phyloP scores from a whole-genome alignment of 1,140 invertebrate genomes.

The Drosophila parvula region DNA sequence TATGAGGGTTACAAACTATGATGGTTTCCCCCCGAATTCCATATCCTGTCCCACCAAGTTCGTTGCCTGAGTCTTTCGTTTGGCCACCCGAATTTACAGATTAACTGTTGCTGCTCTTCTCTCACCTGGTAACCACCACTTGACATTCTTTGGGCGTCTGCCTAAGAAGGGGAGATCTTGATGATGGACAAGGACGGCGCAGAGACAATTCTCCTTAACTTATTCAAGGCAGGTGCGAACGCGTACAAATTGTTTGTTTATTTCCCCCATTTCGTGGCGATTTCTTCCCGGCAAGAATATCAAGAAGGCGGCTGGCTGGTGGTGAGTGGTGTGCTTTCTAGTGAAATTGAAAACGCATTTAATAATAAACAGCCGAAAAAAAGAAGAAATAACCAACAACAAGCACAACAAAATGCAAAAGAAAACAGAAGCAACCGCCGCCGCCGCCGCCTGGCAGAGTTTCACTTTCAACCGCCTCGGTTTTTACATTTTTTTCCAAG shows the following conservation, averaged over 20 bases:
- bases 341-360: slow-evolving; percentile 80
- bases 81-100: not conserved
- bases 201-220: not conserved
- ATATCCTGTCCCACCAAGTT: slow-evolving; percentile 33
- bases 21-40: too few species aligned
- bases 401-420: slow-evolving; percentile 12
- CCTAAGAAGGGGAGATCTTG: not conserved
- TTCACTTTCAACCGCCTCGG: slow-evolving; percentile 66
- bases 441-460: slow-evolving; percentile 44
- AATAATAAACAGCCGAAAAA: slow-evolving; percentile 46
- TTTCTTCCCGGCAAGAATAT: slow-evolving; percentile 70
- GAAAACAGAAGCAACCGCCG: slow-evolving; percentile 36
- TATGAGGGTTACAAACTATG: not conserved
- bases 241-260: slow-evolving; percentile 52
- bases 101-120: not conserved
- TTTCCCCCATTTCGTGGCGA: slow-evolving; percentile 61
- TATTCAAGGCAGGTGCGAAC: slow-evolving; percentile 32
- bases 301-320: slow-evolving; percentile 43
- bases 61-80: slow-evolving; percentile 71
- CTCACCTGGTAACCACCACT: not conserved
- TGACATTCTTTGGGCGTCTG: slow-evolving; percentile 1
- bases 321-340: slow-evolving; percentile 60
- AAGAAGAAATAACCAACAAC: not conserved
- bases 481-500: slow-evolving; percentile 14
- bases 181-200: slow-evolving; percentile 5